Conservation (phyloP, 2,888 invertebrate species). For the Branchipolynoe longqiensis region DNA sequence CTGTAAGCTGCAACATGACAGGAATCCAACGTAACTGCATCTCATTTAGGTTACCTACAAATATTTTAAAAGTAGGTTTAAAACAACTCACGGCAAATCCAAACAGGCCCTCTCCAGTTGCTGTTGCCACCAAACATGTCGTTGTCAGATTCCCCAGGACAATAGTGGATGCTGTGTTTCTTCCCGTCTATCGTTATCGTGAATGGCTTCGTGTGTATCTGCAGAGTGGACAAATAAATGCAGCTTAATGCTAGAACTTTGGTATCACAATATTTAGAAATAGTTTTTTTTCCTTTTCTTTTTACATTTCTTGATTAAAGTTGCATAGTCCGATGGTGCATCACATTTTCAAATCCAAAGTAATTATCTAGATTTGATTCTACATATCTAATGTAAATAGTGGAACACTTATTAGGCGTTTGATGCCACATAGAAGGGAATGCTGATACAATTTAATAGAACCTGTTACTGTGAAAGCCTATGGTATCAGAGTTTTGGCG, state of each 20-base stretch:
- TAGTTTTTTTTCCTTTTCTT: neutral
- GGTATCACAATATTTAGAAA: neutral
- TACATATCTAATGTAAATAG: no score
- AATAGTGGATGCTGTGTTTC: conserved; percentile 69
- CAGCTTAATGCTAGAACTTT: neutral
- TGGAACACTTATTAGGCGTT: no score
- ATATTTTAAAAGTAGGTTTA: neutral
- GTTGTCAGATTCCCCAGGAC: conserved; percentile 79
- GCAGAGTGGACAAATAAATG: neutral
- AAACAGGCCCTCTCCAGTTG: conserved; percentile 82
- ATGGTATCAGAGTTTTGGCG: no score
- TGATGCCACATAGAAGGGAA: no score
- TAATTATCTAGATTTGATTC: no score
- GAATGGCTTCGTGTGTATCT: conserved; percentile 65
- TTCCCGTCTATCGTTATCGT: conserved; percentile 62
- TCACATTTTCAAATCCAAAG: no score
- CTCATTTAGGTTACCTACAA: no score
- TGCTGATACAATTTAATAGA: no score
- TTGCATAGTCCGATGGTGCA: neutral
- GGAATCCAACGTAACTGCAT: no score
- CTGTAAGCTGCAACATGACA: no score
- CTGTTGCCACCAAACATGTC: conserved; percentile 82
- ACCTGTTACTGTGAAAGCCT: no score
- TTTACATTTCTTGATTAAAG: neutral
- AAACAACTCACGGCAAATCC: conserved; percentile 76